phyloP scores from a whole-genome alignment of 2,797 vertebrate species.

The Peromyscus nudipes region DNA sequence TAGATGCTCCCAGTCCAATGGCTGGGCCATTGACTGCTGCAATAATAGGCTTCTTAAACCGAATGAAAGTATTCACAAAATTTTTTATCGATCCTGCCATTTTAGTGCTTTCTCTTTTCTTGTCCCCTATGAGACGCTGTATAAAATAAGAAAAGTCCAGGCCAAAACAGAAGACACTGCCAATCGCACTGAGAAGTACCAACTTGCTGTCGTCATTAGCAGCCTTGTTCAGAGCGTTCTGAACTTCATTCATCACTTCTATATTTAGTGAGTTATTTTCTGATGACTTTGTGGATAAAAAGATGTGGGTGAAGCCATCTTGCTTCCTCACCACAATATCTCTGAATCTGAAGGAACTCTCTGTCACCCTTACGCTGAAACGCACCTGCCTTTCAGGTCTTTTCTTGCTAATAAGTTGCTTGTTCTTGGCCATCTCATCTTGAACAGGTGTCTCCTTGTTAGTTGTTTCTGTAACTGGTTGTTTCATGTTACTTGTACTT shows the following conservation, averaged over 20 bases:
- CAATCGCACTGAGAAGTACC: conserved; percentile 94
- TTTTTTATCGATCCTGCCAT: conserved; percentile 96
- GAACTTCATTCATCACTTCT: conserved; percentile 99
- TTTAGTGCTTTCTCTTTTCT: conserved; percentile 97
- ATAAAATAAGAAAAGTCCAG: conserved; percentile 98
- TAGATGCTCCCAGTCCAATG: conserved; percentile 95
- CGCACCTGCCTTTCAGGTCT: conserved; percentile 95
- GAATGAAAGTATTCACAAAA: conserved; percentile 98
- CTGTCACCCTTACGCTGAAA: conserved; percentile 96
- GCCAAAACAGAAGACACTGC: conserved; percentile 95
- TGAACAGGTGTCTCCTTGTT: background rate
- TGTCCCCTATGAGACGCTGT: conserved; percentile 94
- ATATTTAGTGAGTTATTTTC: conserved; percentile 98
- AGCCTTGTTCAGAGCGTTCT: conserved; percentile 96
- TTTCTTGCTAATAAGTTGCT: conserved; percentile 92
- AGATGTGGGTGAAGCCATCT: conserved; percentile 97
- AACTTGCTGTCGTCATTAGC: conserved; percentile 97
- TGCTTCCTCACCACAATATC: conserved; percentile 98
- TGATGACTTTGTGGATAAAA: conserved; percentile 96
- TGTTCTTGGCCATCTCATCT: conserved; percentile 87
- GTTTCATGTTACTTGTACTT: background rate
- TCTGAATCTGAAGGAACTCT: conserved; percentile 96
- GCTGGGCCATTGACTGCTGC: conserved; percentile 97
- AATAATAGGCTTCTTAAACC: conserved; percentile 98
- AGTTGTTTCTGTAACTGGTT: background rate